Evolutionary conservation across 2,113 vertebrate genomes (phyloP), one percentile per base, ranked within the genome.

Genomic region (Calyptommatus sinebrachiatus): DNA sequence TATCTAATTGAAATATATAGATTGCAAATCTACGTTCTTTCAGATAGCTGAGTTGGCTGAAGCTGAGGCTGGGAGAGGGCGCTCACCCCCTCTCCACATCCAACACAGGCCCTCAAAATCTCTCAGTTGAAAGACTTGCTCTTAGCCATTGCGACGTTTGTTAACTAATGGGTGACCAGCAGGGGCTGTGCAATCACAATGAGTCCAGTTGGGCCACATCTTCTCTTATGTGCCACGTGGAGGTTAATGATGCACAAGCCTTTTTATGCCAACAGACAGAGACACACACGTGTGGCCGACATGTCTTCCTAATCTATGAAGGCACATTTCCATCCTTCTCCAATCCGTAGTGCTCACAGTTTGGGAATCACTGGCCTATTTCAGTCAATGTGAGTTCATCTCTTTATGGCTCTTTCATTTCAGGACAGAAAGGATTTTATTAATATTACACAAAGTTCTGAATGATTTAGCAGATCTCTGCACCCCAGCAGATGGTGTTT

Each of bases 331-430:
- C 10, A 1, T 24, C 22, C n/a, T 8, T 31, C 35, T 62, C 7
- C 29, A 62, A 35, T 62, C 31, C 69, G 14, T 28, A 31, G 21
- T n/a, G 21, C 66, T 61, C 22, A 48, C 66, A 48, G 65, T 75
- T 75, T 75, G 73, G 73, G 66, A 76, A 76, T 76, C 41, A 46
- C n/a, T 53, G 73, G 78, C 71, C 57, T 86, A 66, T 61, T 84
- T 71, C 53, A 0, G 18, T 11, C 21, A 4, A 0, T n/a, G 68
- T 8, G 18, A 1, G n/a, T 81, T 18, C 72, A 7, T 8, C 53
- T 50, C 3, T 78, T 71, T 29, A 65, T 35, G 12, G 31, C 66
- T 50, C 83, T 65, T 81, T 57, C 16, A 0, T 11, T 45, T 8
- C 24, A 63, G 61, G 3, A 68, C 67, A 78, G 70, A 62, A 84